phyloP scores from a whole-genome alignment of 2,113 vertebrate species.

The Hippocampus guttulatus region DNA sequence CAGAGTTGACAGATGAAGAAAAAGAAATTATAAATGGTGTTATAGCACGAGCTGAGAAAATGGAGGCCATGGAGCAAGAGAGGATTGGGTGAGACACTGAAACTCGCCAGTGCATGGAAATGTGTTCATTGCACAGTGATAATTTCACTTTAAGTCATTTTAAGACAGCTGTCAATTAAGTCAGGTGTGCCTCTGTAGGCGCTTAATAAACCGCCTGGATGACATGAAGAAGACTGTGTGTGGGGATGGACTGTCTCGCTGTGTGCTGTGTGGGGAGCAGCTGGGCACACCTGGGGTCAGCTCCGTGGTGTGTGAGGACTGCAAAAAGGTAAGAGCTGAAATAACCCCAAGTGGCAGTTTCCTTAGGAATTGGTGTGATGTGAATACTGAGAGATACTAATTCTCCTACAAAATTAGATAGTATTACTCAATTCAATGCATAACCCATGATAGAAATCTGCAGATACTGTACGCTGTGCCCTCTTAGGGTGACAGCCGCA shows the following conservation, averaged over 20 bases:
- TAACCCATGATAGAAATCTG: background rate
- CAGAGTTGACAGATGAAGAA: slow-evolving; percentile 93
- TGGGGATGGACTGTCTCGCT: slow-evolving; percentile 88
- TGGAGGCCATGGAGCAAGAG: slow-evolving; percentile 96
- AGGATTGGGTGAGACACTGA: slow-evolving; percentile 82
- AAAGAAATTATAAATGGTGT: slow-evolving; percentile 95
- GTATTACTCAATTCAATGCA: background rate
- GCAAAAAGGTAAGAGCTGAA: slow-evolving; percentile 83
- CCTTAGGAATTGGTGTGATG: no score
- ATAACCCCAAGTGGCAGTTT: background rate
- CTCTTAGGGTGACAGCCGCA: background rate
- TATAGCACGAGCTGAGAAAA: slow-evolving; percentile 90
- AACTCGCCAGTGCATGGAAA: background rate
- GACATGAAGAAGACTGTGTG: slow-evolving; percentile 88
- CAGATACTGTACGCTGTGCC: background rate
- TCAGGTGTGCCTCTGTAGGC: slow-evolving; percentile 63
- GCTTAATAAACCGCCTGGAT: slow-evolving; percentile 89
- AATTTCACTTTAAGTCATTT: slow-evolving; percentile 13
- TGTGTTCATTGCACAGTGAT: background rate
- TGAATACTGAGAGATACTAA: background rate
- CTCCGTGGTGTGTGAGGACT: slow-evolving; percentile 93
- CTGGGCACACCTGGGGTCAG: slow-evolving; percentile 79
- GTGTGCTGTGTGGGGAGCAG: slow-evolving; percentile 92
- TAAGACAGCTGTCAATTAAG: slow-evolving; percentile 6
- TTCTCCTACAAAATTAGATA: background rate